Conservation (phyloP, 2,797 vertebrate genomes). For the Phoeniculus purpureus region DNA sequence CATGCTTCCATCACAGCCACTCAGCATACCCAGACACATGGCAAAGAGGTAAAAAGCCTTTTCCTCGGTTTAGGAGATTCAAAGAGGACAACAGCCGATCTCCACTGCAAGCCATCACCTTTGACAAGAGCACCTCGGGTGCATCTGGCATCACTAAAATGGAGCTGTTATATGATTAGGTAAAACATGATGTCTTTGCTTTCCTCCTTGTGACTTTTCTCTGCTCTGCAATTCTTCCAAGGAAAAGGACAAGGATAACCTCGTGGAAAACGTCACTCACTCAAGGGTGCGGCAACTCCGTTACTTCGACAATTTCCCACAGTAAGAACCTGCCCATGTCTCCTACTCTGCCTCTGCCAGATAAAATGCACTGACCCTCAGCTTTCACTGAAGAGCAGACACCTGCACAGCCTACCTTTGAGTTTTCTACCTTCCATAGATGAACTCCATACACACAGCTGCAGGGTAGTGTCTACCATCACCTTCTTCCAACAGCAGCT, state of each 20-base stretch:
- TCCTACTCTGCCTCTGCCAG: neutral
- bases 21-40: neutral
- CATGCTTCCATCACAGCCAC: neutral
- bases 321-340: neutral
- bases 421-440: neutral
- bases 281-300: neutral
- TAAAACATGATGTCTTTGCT: neutral
- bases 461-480: neutral
- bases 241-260: neutral
- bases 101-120: neutral
- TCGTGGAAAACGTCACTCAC: neutral
- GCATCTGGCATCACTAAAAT: neutral
- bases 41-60: neutral
- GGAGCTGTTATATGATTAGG: neutral
- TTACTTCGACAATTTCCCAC: neutral
- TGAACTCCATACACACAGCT: neutral
- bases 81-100: neutral
- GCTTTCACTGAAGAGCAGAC: neutral
- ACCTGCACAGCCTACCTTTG: accelerated
- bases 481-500: neutral
- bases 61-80: neutral
- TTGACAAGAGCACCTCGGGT: neutral
- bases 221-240: neutral
- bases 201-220: neutral
- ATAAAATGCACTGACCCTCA: neutral